Conservation (phyloP, 2,888 invertebrate species). For the Chorisops tibialis region DNA sequence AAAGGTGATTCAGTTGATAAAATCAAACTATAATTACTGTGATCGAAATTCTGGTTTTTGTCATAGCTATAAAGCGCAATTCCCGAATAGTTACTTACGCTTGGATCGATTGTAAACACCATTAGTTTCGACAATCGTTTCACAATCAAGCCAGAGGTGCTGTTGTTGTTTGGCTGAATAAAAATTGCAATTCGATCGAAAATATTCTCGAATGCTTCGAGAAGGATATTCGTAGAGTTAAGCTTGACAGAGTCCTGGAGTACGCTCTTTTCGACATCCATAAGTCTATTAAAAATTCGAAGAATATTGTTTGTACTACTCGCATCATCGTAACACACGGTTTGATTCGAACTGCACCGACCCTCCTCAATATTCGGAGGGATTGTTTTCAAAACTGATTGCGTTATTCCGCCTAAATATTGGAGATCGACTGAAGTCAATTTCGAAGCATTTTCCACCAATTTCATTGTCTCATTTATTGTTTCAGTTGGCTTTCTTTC, state of each 20-base stretch:
- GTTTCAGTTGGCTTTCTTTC: conserved; percentile 37
- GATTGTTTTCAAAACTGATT: conserved; percentile 48
- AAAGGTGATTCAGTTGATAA: conserved; percentile 50
- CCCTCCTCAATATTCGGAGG: conserved; percentile 23
- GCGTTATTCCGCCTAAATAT: conserved; percentile 52
- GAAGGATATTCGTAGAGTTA: conserved; percentile 63
- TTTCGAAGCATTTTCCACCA: conserved; percentile 36
- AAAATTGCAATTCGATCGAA: conserved; percentile 7
- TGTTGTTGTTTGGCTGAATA: background rate
- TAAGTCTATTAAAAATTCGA: conserved; percentile 54
- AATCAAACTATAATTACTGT: conserved; percentile 44
- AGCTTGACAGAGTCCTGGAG: conserved; percentile 49
- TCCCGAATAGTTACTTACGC: conserved; percentile 45
- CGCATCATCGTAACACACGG: background rate
- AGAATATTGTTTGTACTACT: conserved; percentile 38
- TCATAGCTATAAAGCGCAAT: conserved; percentile 38
- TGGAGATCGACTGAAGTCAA: conserved; percentile 61
- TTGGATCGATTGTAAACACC: conserved; percentile 43
- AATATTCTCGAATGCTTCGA: conserved; percentile 56
- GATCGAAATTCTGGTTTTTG: conserved; percentile 34
- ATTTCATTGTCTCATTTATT: conserved; percentile 37
- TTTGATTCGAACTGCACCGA: background rate
- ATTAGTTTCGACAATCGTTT: conserved; percentile 42
- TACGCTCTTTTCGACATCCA: conserved; percentile 50
- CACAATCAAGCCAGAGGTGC: conserved; percentile 40